Conservation (phyloP, 2,888 invertebrate species). For the Eustalomyia histrio region DNA sequence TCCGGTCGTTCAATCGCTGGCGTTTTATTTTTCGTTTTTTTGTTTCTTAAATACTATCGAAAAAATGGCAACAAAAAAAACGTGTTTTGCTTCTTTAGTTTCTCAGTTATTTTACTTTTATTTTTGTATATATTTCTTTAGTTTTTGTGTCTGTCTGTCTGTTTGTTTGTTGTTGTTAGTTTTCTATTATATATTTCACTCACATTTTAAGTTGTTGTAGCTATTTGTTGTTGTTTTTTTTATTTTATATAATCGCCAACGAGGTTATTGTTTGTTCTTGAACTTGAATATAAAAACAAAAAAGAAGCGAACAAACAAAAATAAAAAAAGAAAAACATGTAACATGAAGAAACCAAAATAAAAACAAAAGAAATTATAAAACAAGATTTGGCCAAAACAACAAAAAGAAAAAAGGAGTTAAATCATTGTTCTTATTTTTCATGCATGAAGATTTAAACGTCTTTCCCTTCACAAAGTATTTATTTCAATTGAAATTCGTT, state of each 20-base stretch:
- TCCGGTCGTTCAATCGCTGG: neutral
- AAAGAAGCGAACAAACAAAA: constrained; percentile 49
- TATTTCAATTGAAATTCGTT: neutral
- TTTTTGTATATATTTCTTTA: constrained; percentile 19
- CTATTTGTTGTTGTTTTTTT: neutral
- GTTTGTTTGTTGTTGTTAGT: neutral
- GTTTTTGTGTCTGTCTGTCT: neutral
- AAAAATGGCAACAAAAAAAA: neutral
- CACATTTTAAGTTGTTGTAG: neutral
- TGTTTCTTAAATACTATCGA: too few relatives aligned
- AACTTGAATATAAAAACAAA: constrained; percentile 70
- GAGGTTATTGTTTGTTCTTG: constrained; percentile 74
- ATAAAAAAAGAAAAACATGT: constrained; percentile 19
- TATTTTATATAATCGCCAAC: constrained; percentile 69
- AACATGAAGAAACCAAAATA: constrained; percentile 51
- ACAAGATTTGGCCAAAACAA: constrained; percentile 32
- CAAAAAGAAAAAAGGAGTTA: constrained; percentile 41
- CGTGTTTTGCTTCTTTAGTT: constrained; percentile 13
- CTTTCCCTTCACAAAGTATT: constrained; percentile 3
- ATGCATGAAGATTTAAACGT: constrained; percentile 47
- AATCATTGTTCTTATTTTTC: constrained; percentile 54
- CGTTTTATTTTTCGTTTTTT: too few relatives aligned
- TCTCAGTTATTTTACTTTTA: neutral
- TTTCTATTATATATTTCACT: neutral
- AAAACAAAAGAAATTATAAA: constrained; percentile 49